Conservation (phyloP, 2,888 invertebrate genomes). For the Thymelicus sylvestris region DNA sequence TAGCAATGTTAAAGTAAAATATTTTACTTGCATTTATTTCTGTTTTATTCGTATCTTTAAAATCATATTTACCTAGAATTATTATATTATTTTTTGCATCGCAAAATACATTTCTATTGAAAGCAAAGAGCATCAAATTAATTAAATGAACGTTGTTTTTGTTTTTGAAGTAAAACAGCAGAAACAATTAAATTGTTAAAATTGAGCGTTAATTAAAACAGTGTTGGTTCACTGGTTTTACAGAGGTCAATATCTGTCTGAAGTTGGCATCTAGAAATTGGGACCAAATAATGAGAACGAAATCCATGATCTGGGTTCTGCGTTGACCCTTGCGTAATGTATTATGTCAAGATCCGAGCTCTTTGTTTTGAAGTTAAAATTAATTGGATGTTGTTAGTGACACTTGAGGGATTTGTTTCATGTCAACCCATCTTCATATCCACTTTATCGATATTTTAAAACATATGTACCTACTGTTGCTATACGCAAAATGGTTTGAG, state of each 20-base stretch:
- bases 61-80: no score
- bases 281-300: constrained; percentile 9
- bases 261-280: constrained; percentile 24
- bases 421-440: background rate
- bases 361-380: constrained; percentile 23
- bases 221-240: constrained; percentile 1
- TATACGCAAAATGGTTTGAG: background rate
- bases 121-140: background rate
- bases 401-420: constrained; percentile 21
- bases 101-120: no score
- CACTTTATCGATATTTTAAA: background rate
- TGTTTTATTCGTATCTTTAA: no score
- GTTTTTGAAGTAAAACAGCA: background rate
- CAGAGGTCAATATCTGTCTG: constrained; percentile 13
- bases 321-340: constrained; percentile 20
- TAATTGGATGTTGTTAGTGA: constrained; percentile 29
- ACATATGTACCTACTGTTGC: background rate
- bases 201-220: constrained; percentile 8
- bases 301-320: constrained; percentile 19
- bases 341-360: constrained; percentile 12
- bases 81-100: no score
- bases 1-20: no score
- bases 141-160: background rate
- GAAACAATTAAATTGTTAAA: background rate
- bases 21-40: no score